These are phyloP conservation scores for Phymastichus coffea DNA, from an alignment of 1,140 invertebrate genomes.

Conservation along the genomic window DNA sequence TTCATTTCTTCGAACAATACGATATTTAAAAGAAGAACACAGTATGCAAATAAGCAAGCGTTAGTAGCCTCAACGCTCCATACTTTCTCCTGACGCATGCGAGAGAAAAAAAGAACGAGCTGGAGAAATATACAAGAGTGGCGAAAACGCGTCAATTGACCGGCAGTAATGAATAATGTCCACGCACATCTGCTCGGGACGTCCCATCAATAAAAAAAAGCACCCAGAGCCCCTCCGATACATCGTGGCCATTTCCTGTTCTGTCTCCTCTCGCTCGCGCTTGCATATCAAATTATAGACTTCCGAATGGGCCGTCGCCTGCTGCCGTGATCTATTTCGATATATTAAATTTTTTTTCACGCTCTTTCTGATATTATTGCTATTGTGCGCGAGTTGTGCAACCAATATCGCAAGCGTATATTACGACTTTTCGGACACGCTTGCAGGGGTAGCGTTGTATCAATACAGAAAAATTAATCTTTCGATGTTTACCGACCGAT, in stretches of 20 bases:
- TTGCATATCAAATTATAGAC: conserved; percentile 58
- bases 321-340: conserved; percentile 56
- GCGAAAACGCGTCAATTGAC: no score
- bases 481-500: no score
- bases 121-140: no score
- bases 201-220: conserved; percentile 55
- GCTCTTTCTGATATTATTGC: neutral
- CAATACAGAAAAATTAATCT: no score
- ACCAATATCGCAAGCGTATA: conserved; percentile 3
- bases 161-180: conserved; percentile 53
- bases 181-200: conserved; percentile 51
- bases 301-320: conserved; percentile 54
- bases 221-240: conserved; percentile 37
- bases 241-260: conserved; percentile 48
- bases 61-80: neutral
- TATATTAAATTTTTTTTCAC: conserved; percentile 56
- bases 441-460: no score
- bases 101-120: conserved; percentile 29
- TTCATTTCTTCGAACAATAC: no score
- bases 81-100: no score
- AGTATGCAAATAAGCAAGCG: neutral
- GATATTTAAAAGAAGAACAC: no score
- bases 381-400: neutral
- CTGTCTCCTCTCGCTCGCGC: conserved; percentile 49
- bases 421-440: no score